Evolutionary conservation across 1,140 invertebrate genomes (phyloP).

Genomic region (Megalopta genalis): DNA sequence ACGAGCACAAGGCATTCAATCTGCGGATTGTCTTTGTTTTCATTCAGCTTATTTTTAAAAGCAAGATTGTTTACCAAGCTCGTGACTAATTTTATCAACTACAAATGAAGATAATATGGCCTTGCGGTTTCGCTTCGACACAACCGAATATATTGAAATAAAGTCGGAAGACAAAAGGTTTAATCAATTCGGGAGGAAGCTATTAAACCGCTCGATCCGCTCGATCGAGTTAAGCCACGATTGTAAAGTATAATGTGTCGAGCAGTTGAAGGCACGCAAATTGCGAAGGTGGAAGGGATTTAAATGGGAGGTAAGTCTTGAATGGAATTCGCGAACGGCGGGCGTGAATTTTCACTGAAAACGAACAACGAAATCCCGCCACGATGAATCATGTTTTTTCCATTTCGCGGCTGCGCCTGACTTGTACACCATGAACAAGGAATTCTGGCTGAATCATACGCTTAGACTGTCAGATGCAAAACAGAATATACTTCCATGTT

Average conservation of each 20-base stretch:
- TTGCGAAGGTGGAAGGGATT: background rate
- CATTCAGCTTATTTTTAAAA: background rate
- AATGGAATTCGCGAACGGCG: background rate
- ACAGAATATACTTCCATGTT: slow-evolving; percentile 12
- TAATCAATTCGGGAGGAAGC: background rate
- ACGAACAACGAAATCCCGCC: slow-evolving; percentile 12
- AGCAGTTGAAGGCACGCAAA: background rate
- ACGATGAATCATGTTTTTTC: slow-evolving; percentile 52
- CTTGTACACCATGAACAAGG: slow-evolving; percentile 11
- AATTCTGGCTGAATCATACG: slow-evolving; percentile 45
- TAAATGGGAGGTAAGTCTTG: background rate
- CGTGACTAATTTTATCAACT: background rate
- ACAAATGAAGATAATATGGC: background rate
- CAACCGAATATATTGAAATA: background rate
- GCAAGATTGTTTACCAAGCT: background rate
- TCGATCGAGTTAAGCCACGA: background rate
- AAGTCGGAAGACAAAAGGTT: background rate
- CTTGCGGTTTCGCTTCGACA: background rate
- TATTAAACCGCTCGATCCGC: no score
- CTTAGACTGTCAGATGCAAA: background rate
- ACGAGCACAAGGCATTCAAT: background rate
- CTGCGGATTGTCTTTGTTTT: background rate
- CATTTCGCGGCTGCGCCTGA: slow-evolving; percentile 15
- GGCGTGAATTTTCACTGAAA: background rate
- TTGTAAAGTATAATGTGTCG: background rate